Conservation (phyloP, 2,888 invertebrate species). For the Pammene fasciana region DNA sequence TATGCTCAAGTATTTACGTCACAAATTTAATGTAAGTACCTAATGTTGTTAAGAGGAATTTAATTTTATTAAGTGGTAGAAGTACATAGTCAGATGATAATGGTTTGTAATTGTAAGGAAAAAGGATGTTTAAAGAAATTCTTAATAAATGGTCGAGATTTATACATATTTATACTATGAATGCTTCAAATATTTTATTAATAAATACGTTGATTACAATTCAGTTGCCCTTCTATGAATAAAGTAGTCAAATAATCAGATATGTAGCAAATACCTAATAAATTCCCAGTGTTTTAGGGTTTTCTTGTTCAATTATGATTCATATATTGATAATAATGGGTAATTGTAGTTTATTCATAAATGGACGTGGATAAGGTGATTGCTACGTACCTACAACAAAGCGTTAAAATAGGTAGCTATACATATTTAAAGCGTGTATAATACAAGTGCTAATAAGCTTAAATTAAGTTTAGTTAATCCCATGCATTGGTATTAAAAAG, state of each 20-base stretch:
- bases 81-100: background rate
- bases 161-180: background rate
- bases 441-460: slow-evolving; percentile 45
- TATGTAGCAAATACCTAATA: background rate
- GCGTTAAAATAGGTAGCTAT: slow-evolving; percentile 18
- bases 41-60: slow-evolving; percentile 34
- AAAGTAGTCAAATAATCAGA: background rate
- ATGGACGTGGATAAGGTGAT: background rate
- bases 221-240: slow-evolving; percentile 20
- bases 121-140: slow-evolving; percentile 24
- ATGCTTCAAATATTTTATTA: background rate
- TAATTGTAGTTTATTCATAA: slow-evolving; percentile 16
- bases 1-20: slow-evolving; percentile 46
- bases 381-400: slow-evolving; percentile 3
- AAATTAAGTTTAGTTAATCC: slow-evolving; percentile 34
- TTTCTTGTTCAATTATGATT: background rate
- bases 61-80: slow-evolving; percentile 34
- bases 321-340: background rate
- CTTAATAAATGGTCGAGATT: slow-evolving; percentile 1
- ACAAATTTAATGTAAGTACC: slow-evolving; percentile 42
- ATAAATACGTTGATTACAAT: background rate
- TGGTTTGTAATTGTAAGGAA: slow-evolving; percentile 14
- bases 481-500: slow-evolving; percentile 27
- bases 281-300: background rate
- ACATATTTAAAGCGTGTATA: slow-evolving; percentile 48